Evolutionary conservation across 2,888 invertebrate genomes (phyloP), one percentile per base, ranked within the genome.

Genomic region (Andricus curvator): DNA sequence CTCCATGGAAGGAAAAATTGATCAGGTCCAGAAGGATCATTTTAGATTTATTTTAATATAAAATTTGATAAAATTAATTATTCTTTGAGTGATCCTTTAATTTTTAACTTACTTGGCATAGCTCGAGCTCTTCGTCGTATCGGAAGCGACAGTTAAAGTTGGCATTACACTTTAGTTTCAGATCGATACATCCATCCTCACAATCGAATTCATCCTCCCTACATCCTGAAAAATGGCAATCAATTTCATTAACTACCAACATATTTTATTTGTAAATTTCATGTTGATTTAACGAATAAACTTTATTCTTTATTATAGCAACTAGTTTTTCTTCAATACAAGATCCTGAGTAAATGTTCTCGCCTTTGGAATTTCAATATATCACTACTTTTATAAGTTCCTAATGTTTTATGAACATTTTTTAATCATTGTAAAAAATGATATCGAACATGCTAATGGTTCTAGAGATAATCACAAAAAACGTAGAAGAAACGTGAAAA

Each of bases 101-200:
- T 56, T 11, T 56, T 22, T 22, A 70, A 92, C 91, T 94, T 93
- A 88, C 96, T 92, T 84, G 90, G 91, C 92, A 95, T 48, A 87
- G 81, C 37, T 85, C 78, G 78, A 95, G 94, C 82, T 95, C 95
- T 90, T 98, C 98, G 89, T 98, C 98, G 93, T 96, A 96, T 79
- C 96, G 95, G 86, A 97, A 95, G 85, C 97, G 95, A 93, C 98
- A 99, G 93, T 98, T 97, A 78, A 95, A 95, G 62, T 94, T 93
- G 0, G 93, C 91, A 91, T 98, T 97, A 92, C 99, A 99, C 80
- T 92, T 93, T 56, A 98, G 93, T 0, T 92, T 88, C 0, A 85
- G 85, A 51, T 95, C 94, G 84, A 99, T 98, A 93, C 99, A 99
- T 78, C 96, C 95, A 92, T 98, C 98, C 87, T 97, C 97, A 89